Conservation (phyloP, 2,113 vertebrate species). For the Sigmodon hispidus region DNA sequence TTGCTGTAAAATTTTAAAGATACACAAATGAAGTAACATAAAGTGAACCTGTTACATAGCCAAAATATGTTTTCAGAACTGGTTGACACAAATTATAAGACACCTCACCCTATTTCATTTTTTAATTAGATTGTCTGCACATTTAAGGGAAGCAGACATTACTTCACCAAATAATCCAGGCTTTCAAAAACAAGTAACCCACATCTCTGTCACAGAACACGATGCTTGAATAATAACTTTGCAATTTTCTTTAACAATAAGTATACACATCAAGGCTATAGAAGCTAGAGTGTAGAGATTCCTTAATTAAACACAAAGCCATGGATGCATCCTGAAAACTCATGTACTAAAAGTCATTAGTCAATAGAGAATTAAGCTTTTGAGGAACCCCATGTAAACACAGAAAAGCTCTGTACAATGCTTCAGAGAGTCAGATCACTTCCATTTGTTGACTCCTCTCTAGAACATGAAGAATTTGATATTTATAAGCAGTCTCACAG, state of each 20-base stretch:
- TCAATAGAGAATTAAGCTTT: conserved; percentile 15
- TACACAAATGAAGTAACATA: neutral
- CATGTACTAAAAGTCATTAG: neutral
- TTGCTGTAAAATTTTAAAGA: conserved; percentile 20
- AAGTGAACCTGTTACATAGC: neutral
- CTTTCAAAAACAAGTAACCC: neutral
- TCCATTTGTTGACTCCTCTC: neutral
- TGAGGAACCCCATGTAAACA: neutral
- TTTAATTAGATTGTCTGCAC: neutral
- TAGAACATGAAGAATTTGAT: neutral
- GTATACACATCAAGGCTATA: neutral
- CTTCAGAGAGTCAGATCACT: neutral
- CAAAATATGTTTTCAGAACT: neutral
- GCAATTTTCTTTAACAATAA: conserved; percentile 31
- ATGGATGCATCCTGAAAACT: neutral
- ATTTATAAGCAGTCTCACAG: neutral
- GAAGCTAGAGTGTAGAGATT: neutral
- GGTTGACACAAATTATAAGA: conserved; percentile 37
- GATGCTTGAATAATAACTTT: conserved; percentile 2
- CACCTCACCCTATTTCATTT: conserved; percentile 17
- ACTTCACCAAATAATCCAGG: neutral
- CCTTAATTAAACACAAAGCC: neutral
- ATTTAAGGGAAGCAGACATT: neutral
- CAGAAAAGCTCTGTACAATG: neutral
- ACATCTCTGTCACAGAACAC: neutral